Evolutionary conservation across 2,113 vertebrate species (phyloP), one percentile per base, ranked within the genome.

Genomic region (Bos indicus): DNA sequence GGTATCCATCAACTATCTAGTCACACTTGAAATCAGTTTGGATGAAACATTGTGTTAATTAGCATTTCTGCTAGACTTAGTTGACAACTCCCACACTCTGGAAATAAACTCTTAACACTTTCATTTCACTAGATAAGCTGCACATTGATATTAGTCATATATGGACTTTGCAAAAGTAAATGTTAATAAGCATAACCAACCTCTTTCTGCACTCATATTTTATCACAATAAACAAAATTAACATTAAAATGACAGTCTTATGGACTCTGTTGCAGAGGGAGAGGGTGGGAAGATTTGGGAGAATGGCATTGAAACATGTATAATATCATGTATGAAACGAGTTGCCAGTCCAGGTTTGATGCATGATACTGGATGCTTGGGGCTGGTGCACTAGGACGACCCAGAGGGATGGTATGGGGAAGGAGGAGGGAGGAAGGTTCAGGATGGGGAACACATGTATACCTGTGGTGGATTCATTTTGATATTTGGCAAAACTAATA

Each of bases 31-130:
- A 64, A 77, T 83, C 25, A 93, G 36, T 48, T 64, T 83, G 40
- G 16, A 87, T 96, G 71, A 97, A 95, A 93, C 91, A 74, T 94
- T 94, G 90, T 78, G 48, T 59, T 54, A 86, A 96, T 91, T 96
- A 95, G 67, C 7, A 36, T 97, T 88, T 80, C 86, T 93, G 40
- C 46, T 60, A 95, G 48, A 67, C 93, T 48, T 16, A 98, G 51
- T 28, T 97, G 86, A 96, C 52, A 98, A 90, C 56, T 59, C 96
- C 64, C 21, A 46, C 78, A 43, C 62, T 95, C 74, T 93, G 59
- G 93, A 96, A 94, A 96, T 56, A 93, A 97, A 62, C n/a, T 87
- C 2, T 89, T 83, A 51, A 21, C 2, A 78, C 64, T 56, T 94
- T 91, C 36, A 78, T 88, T 94, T 89, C 19, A 30, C 56, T 51